These are phyloP conservation scores for Hirudo medicinalis DNA, from an alignment of 1,140 invertebrate genomes.

Conservation along the genomic window DNA sequence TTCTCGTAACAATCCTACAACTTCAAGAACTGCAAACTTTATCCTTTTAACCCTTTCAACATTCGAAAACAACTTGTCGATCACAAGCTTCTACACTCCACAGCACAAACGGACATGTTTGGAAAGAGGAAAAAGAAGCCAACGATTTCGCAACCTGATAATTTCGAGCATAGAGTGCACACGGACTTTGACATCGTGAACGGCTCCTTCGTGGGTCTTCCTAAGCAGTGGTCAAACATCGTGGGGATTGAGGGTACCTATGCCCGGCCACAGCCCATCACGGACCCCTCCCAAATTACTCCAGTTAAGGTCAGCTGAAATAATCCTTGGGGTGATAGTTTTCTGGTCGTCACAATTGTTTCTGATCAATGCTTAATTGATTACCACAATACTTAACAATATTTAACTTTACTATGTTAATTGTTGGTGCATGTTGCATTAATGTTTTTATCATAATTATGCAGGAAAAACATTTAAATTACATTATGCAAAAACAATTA, in stretches of 20 bases:
- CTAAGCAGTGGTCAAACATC: constrained; percentile 51
- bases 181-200: constrained; percentile 91
- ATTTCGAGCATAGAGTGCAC: constrained; percentile 95
- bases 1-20: too few species aligned
- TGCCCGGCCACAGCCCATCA: constrained; percentile 55
- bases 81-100: background rate
- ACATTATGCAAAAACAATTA: too few species aligned
- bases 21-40: too few species aligned
- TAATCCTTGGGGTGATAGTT: background rate
- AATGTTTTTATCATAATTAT: too few species aligned
- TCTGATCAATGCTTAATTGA: too few species aligned
- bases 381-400: too few species aligned
- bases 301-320: background rate
- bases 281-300: constrained; percentile 48
- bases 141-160: constrained; percentile 83
- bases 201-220: constrained; percentile 63
- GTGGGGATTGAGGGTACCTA: constrained; percentile 25
- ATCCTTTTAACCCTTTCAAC: too few species aligned
- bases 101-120: background rate
- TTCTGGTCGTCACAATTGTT: too few species aligned
- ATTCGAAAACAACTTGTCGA: too few species aligned
- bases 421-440: too few species aligned
- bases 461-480: too few species aligned
- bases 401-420: too few species aligned
- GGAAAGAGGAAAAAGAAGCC: constrained; percentile 31